Base-by-base conservation (phyloP, 1,140 invertebrate genomes). In the Dendroctonus valens region DNA sequence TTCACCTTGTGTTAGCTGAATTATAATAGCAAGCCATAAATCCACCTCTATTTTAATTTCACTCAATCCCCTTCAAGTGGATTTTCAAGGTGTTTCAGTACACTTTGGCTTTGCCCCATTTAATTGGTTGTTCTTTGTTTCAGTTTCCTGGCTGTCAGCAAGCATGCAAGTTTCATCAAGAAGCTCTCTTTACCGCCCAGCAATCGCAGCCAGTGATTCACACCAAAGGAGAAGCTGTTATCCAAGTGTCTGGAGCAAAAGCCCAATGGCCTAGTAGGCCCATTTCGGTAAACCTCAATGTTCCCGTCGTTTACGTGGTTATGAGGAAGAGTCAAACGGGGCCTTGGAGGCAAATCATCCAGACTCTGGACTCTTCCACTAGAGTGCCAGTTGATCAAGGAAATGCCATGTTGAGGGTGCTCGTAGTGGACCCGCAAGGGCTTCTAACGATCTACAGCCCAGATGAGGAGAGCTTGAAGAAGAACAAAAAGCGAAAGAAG, bases 111-210 rank as follows among this genome's bases (percentile, higher is more conserved):
- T 26, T 26, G 1, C 26, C 11, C 15, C 3, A 4, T 46, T 11
- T 12, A 46, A 46, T 46, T 51, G 8, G 41, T 58, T 58, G 6
- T 58, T 26, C 26, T 79, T 80, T 74, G 73, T 83, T 83, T 12
- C 82, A 89, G 87, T 87, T 86, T 69, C 84, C 85, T 55, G 87
- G 87, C 37, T 89, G 87, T 73, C 85, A 86, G 75, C 83, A 86
- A 59, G 86, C 87, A 4, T 89, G 87, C 75, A 81, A 84, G 52
- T 89, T 89, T 74, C 86, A 87, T 74, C 79, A 81, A 14, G 85
- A 85, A 77, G 82, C 83, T 12, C 81, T 83, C 3, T 79, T 81
- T 58, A 79, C 74, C 12, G 70, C 80, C 5, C 83, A 85, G 61
- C 84, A 85, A 68, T 83, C 83, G 4, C 83, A 85, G 68, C 86